Conservation (phyloP, 2,113 vertebrate species). For the Herpailurus yagouaroundi region DNA sequence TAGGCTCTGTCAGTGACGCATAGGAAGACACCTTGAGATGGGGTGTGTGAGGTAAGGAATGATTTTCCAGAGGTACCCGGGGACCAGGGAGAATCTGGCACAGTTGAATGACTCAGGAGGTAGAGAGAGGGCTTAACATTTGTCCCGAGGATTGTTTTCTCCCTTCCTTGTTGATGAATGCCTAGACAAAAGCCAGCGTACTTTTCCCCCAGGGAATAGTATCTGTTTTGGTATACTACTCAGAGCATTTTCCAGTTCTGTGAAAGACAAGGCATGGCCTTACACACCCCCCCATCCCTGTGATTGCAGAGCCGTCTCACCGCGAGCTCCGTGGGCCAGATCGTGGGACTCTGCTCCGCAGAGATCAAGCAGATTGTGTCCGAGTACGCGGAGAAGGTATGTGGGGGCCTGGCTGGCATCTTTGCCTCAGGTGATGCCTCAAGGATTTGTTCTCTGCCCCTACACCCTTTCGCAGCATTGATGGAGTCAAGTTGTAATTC, state of each 20-base stretch:
- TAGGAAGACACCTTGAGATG: background rate
- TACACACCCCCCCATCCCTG: background rate
- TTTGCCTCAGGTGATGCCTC: background rate
- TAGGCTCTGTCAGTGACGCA: background rate
- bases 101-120: background rate
- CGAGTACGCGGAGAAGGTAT: slow-evolving; percentile 93
- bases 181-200: background rate
- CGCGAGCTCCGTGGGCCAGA: slow-evolving; percentile 96
- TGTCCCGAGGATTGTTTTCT: background rate
- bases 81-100: background rate
- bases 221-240: background rate
- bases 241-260: background rate
- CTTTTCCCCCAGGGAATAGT: background rate
- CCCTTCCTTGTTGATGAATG: background rate
- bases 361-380: slow-evolving; percentile 98
- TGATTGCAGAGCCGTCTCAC: slow-evolving; percentile 92
- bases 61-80: background rate
- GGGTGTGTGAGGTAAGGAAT: background rate
- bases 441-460: background rate
- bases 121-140: background rate
- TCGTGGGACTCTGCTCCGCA: slow-evolving; percentile 95
- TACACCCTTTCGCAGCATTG: background rate
- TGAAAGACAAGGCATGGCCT: background rate
- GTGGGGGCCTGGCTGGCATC: background rate
- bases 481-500: background rate